Evolutionary conservation across 2,113 vertebrate genomes (phyloP).

Genomic region (Blennius ocellaris): DNA sequence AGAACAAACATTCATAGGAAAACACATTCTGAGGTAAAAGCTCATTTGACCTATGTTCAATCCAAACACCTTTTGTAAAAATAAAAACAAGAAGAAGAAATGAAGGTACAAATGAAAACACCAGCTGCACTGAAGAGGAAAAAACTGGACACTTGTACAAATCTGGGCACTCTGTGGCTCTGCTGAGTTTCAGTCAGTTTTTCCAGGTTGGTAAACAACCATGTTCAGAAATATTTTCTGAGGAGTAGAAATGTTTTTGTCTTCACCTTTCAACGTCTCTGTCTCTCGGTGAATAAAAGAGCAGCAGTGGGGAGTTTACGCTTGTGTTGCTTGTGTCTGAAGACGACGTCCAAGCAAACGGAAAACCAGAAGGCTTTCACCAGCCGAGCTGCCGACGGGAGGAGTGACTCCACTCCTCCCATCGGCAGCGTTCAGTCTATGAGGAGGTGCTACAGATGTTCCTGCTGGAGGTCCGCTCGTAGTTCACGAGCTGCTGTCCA

Average conservation of each 20-base stretch:
- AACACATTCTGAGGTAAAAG: conserved; percentile 58
- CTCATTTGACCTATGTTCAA: conserved; percentile 26
- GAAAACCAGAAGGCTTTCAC: conserved; percentile 21
- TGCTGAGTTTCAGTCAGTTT: conserved; percentile 13
- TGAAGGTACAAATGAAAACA: conserved; percentile 22
- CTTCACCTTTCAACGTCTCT: conserved; percentile 15
- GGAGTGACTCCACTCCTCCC: conserved; percentile 21
- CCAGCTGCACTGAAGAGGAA: conserved; percentile 20
- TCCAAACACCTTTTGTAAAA: conserved; percentile 29
- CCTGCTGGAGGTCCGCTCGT: conserved; percentile 90
- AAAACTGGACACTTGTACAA: background rate
- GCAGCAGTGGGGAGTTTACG: conserved; percentile 15
- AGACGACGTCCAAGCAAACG: conserved; percentile 5
- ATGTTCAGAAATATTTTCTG: background rate
- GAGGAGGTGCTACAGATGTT: conserved; percentile 45
- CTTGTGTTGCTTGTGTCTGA: conserved; percentile 9
- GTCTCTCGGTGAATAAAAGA: conserved; percentile 14
- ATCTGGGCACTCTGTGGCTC: conserved; percentile 5
- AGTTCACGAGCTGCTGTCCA: conserved; percentile 97
- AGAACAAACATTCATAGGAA: conserved; percentile 41
- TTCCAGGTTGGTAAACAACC: conserved; percentile 1
- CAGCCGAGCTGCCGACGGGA: conserved; percentile 1
- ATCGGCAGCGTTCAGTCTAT: conserved; percentile 24
- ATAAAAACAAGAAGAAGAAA: background rate
- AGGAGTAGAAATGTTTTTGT: background rate